A percentile compares a stretch with the other conserved stretches of the same genome.
Conservation (phyloP, 2,113 vertebrate genomes). For the Camarhynchus parvulus region DNA sequence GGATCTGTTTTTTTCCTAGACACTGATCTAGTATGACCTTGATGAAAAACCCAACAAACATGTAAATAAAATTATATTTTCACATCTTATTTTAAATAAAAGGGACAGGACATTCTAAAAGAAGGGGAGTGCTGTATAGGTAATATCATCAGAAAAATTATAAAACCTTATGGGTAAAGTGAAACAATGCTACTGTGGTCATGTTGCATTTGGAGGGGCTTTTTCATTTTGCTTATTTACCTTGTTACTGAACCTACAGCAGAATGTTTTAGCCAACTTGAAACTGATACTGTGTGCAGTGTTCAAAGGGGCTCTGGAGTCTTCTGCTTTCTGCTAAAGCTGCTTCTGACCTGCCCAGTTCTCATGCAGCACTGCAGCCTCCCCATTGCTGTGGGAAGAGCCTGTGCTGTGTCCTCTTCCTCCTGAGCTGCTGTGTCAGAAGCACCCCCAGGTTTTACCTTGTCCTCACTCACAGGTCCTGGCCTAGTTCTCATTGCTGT, state of each 20-base stretch:
- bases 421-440: neutral
- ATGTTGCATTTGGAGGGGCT: neutral
- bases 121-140: neutral
- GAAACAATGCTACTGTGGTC: neutral
- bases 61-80: neutral
- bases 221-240: neutral
- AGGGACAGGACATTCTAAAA: neutral
- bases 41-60: neutral
- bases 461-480: neutral
- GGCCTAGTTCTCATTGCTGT: neutral
- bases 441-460: neutral
- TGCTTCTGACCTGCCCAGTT: neutral
- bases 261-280: neutral
- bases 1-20: neutral
- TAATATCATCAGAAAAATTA: neutral
- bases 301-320: neutral
- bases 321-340: neutral
- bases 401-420: neutral
- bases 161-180: neutral
- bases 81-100: neutral
- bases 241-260: neutral
- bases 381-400: neutral
- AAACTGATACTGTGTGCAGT: neutral
- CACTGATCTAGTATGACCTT: neutral
- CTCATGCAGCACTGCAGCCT: neutral